Evolutionary conservation across 1,140 invertebrate species (phyloP).

Genomic region (Drosophila auraria): DNA sequence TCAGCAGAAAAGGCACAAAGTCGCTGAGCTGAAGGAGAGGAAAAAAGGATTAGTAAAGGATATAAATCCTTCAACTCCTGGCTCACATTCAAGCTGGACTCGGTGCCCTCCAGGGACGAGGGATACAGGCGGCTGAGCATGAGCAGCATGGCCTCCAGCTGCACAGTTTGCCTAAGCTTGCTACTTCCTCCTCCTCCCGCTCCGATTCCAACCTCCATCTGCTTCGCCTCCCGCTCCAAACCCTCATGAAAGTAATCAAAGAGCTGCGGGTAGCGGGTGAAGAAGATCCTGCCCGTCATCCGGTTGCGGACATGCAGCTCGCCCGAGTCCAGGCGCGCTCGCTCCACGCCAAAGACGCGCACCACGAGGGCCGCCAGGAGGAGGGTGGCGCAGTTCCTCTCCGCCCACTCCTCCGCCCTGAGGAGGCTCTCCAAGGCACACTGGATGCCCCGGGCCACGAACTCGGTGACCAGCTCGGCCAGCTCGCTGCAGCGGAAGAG

Average conservation of each 20-base stretch:
- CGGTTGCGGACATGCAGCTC: constrained; percentile 91
- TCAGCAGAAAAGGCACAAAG: constrained; percentile 89
- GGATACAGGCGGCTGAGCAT: constrained; percentile 92
- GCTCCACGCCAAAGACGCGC: constrained; percentile 95
- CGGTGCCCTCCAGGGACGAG: constrained; percentile 88
- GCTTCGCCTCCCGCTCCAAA: constrained; percentile 48
- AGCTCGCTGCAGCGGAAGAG: constrained; percentile 92
- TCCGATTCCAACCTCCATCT: neutral
- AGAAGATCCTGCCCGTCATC: constrained; percentile 93
- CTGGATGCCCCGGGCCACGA: constrained; percentile 90
- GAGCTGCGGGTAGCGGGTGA: constrained; percentile 92
- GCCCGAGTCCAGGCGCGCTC: constrained; percentile 89
- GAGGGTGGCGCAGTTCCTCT: constrained; percentile 94
- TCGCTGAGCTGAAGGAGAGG: constrained; percentile 86
- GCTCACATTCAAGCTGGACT: constrained; percentile 88
- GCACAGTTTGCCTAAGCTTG: constrained; percentile 79
- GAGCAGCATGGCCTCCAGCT: constrained; percentile 92
- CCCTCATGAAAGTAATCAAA: constrained; percentile 91
- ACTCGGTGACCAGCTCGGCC: constrained; percentile 90
- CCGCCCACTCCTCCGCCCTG: constrained; percentile 91
- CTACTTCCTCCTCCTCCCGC: neutral
- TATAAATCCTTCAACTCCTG: neutral
- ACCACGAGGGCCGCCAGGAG: constrained; percentile 94
- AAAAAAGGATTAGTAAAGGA: constrained; percentile 53
- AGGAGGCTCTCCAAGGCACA: constrained; percentile 92